Evolutionary conservation across 92 coral and sea anemone species (phyloP), one percentile per base, ranked within the genome.

Genomic region (Plumapathes pennacea): DNA sequence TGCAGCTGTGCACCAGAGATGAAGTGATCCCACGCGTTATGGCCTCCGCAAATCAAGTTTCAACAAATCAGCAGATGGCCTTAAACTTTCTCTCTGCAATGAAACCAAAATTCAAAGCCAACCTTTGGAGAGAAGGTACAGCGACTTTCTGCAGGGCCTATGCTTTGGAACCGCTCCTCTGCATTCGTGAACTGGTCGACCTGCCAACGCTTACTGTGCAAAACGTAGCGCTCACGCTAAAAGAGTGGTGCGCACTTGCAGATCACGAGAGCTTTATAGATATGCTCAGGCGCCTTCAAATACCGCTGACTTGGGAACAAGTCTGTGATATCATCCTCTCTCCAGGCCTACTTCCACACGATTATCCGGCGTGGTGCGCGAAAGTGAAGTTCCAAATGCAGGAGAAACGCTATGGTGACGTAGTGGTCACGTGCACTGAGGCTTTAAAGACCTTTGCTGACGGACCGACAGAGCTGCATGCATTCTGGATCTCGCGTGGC

Each of bases 141-240:
- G n/a, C n/a, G n/a, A n/a, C n/a, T n/a, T 75, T 67, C 42, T 88
- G 96, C 28, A 76, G 77, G 38, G 96, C 89, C 46, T 90, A 88
- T 55, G 73, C 83, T 4, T 57, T 89, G 59, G 96, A 89, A 28
- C 89, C 86, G 34, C 57, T 81, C 27, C 84, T 79, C 30, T 81
- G 89, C 25, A 73, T 47, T 45, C 67, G 71, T 60, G 89, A 90
- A 58, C 57, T 86, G 46, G 50, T 56, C 11, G 52, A 74, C 20
- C 77, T 86, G 32, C 50, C 95, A 25, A 76, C 44, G 44, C 56
- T 59, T 3, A 41, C 65, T 14, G 38, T 82, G 11, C 76, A 75
- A 25, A 55, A 73, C 10, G 69, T 86, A 11, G 33, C 82, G 36
- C 59, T 73, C 41, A 71, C 88, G 18, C 49, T 86, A 25, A 89